Evolutionary conservation across 2,888 invertebrate genomes (phyloP).

Genomic region (Phaonia tiefii): DNA sequence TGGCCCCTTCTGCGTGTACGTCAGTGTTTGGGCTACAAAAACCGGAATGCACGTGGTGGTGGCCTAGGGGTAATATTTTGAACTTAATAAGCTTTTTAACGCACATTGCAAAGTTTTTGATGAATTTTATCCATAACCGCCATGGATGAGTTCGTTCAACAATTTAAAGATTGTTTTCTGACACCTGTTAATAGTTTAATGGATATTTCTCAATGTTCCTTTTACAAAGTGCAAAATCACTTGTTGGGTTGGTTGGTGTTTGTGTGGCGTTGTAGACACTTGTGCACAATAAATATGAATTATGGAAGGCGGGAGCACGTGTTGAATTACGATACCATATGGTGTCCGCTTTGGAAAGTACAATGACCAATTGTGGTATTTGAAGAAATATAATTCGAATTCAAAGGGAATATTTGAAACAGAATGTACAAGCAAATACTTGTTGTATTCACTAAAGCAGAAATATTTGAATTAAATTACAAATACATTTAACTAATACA

Average conservation of each 20-base stretch:
- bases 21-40: not conserved
- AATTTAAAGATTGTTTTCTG: slow-evolving; percentile 56
- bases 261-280: too few relatives aligned
- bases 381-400: too few relatives aligned
- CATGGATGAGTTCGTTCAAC: slow-evolving; percentile 43
- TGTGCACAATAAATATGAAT: too few relatives aligned
- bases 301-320: too few relatives aligned
- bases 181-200: slow-evolving; percentile 65
- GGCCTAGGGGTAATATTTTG: slow-evolving; percentile 19
- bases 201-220: slow-evolving; percentile 28
- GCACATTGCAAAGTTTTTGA: slow-evolving; percentile 59
- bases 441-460: too few relatives aligned
- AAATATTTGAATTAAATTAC: too few relatives aligned
- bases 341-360: too few relatives aligned
- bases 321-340: too few relatives aligned
- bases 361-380: too few relatives aligned
- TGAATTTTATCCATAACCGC: slow-evolving; percentile 45
- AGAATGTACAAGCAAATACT: too few relatives aligned
- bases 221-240: slow-evolving; percentile 5
- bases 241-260: not conserved
- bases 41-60: not conserved
- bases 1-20: not conserved
- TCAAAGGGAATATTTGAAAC: too few relatives aligned
- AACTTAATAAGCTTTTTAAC: slow-evolving; percentile 54
- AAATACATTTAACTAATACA: too few relatives aligned